These are phyloP conservation scores for Indri indri DNA, from an alignment of 2,113 vertebrate genomes.

Conservation along the genomic window DNA sequence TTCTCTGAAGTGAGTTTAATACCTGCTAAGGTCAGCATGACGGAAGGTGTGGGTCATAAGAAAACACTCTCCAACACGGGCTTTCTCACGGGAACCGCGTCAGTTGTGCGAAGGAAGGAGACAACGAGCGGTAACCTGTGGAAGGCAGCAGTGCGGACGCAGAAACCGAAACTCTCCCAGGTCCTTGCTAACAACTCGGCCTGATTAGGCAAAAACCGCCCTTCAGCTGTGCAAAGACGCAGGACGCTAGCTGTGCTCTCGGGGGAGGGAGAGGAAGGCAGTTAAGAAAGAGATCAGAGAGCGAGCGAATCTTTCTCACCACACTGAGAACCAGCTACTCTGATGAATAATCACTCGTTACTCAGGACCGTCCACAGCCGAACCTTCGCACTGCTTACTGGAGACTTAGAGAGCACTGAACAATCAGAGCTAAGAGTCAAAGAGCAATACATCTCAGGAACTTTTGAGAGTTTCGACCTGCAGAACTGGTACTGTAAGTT, in stretches of 20 bases:
- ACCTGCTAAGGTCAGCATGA: background rate
- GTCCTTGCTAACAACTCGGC: background rate
- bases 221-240: background rate
- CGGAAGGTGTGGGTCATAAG: fast-evolving
- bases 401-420: background rate
- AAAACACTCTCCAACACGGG: fast-evolving
- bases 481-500: background rate
- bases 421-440: background rate
- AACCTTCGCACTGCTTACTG: background rate
- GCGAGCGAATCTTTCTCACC: background rate
- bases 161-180: fast-evolving
- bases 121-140: background rate
- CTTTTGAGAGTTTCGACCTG: background rate
- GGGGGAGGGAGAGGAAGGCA: background rate
- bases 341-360: background rate
- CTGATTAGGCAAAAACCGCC: background rate
- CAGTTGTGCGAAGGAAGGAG: background rate
- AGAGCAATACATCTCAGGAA: background rate
- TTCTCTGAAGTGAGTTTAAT: background rate
- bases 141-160: background rate
- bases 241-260: background rate
- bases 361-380: fast-evolving
- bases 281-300: no score
- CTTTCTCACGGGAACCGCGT: fast-evolving
- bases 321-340: fast-evolving